Percentiles rank a stretch among this genome's conserved stretches.
phyloP scores from a whole-genome alignment of 2,113 vertebrate genomes.

The Setophaga coronata region DNA sequence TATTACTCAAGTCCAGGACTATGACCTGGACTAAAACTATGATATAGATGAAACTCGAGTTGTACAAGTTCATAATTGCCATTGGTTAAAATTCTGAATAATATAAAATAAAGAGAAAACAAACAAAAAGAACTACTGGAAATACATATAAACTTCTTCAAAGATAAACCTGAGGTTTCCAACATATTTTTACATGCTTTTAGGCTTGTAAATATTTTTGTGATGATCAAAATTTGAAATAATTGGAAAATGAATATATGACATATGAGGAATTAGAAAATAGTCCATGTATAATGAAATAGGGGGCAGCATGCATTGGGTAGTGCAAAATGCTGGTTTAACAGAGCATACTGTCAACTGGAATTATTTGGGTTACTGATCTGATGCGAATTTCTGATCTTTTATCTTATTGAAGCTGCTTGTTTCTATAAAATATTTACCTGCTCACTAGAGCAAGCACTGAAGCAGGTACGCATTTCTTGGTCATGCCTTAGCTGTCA shows the following conservation, averaged over 20 bases:
- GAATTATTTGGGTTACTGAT: background rate
- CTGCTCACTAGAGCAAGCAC: background rate
- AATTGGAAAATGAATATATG: background rate
- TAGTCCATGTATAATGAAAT: background rate
- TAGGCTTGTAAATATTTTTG: background rate
- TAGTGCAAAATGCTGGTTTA: background rate
- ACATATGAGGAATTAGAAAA: background rate
- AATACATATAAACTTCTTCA: background rate
- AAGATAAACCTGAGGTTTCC: background rate
- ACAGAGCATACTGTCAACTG: background rate
- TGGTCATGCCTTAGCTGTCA: background rate
- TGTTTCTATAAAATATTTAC: slow-evolving; percentile 2
- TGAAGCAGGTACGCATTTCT: background rate
- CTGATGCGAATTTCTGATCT: background rate
- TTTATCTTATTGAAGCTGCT: background rate
- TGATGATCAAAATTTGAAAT: background rate
- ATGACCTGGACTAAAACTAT: background rate
- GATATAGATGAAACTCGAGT: background rate
- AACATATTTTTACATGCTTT: background rate
- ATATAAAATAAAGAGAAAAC: background rate
- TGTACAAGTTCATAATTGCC: background rate
- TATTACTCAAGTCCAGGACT: background rate
- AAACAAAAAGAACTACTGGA: background rate
- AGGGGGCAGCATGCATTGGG: background rate
- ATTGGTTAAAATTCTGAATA: background rate